Base-by-base conservation (phyloP, 23 tunicate species). In the Ciona savignyi region DNA sequence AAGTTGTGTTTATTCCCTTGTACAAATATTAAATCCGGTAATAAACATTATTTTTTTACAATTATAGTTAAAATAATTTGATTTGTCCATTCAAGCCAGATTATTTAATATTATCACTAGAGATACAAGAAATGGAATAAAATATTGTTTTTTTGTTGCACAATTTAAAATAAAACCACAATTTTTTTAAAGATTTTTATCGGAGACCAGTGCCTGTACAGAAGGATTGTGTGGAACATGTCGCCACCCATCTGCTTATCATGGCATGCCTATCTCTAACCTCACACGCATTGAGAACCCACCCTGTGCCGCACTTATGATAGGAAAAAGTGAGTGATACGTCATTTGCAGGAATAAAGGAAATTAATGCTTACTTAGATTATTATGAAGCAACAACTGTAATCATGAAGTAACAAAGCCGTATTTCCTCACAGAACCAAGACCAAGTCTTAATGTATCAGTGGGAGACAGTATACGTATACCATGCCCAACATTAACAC, bases 401-500 rank as follows among this genome's bases (percentile, higher is more conserved):
- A n/a, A n/a, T n/a, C n/a, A n/a, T n/a, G n/a, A n/a, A n/a, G n/a
- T n/a, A n/a, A n/a, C n/a, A n/a, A n/a, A 49, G 20, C 15, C 15
- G 20, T 49, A n/a, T 22, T n/a, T 25, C 35, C 35, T 19, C 25
- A 26, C 70, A 80, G 77, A 62, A 1, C 51, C 74, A n/a, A 65
- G 25, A 21, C 56, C 65, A 27, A 83, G 81, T 48, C 22, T 75
- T 33, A 75, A 76, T 35, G 86, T 79, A 11, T 66, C 81, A 22
- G 95, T 66, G 27, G 95, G 95, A 3, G 35, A 67, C 22, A 51
- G 60, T 20, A 73, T 76, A 3, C 76, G 71, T 33, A 32, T 87
- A 4, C 82, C 82, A 4, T 87, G 95, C 67, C 86, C 83, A 31
- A 87, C 85, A 25, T 32, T 68, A n/a, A 64, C 73, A 3, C 65